Percentiles rank a stretch among this genome's conserved stretches.
These are phyloP conservation scores for Coremacera marginata DNA, from an alignment of 2,888 invertebrate genomes.

Conservation along the genomic window DNA sequence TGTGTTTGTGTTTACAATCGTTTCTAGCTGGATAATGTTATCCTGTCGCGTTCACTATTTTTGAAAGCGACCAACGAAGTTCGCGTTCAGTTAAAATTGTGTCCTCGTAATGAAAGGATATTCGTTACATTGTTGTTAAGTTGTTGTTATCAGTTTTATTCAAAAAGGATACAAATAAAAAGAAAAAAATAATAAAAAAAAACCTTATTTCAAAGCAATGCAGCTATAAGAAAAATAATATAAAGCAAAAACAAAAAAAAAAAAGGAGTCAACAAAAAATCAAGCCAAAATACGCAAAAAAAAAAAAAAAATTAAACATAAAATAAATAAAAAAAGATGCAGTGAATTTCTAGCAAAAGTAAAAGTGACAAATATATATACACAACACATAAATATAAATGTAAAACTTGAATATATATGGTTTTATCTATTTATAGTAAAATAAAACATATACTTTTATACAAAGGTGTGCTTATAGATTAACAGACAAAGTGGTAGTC, in stretches of 20 bases:
- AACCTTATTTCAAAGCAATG: conserved; percentile 31
- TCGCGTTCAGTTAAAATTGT: conserved; percentile 70
- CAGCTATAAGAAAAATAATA: conserved; percentile 30
- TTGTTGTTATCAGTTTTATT: conserved; percentile 48
- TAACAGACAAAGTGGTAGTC: too few species aligned
- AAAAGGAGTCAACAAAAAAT: conserved; percentile 26
- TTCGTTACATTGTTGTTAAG: conserved; percentile 70
- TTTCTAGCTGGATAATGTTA: conserved; percentile 14
- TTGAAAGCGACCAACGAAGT: conserved; percentile 65
- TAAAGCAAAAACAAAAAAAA: conserved; percentile 31
- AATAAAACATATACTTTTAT: too few species aligned
- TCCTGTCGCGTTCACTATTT: conserved; percentile 62
- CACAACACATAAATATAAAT: background rate
- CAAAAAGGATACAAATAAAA: conserved; percentile 40
- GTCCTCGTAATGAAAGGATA: conserved; percentile 70
- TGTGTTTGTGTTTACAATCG: conserved; percentile 44
- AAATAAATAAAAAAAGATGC: background rate
- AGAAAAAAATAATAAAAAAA: conserved; percentile 40
- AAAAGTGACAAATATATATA: conserved; percentile 32
- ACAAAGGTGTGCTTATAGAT: too few species aligned
- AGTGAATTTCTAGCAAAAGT: conserved; percentile 22
- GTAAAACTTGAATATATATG: too few species aligned
- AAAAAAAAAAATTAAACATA: conserved; percentile 10
- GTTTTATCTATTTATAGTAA: too few species aligned
- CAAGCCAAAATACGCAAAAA: conserved; percentile 6